Conservation (phyloP, 2,797 vertebrate species). For the Nasua narica region DNA sequence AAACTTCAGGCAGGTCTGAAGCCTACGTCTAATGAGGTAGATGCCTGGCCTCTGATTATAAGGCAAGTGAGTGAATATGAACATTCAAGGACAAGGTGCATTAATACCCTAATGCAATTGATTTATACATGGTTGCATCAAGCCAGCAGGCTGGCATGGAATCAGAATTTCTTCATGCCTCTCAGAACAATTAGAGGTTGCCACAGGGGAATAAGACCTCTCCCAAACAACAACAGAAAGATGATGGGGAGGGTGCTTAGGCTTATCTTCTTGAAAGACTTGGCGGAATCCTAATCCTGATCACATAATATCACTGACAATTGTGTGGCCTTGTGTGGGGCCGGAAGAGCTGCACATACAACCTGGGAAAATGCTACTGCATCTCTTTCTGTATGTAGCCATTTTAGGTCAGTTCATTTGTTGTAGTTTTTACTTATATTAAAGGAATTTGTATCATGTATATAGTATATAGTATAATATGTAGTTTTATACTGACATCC, state of each 20-base stretch:
- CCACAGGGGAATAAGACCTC: not conserved
- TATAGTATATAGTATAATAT: no score
- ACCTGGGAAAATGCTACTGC: not conserved
- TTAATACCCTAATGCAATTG: constrained; percentile 30
- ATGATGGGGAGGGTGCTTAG: not conserved
- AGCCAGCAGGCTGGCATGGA: not conserved
- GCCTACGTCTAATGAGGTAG: not conserved
- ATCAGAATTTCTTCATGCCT: constrained; percentile 34
- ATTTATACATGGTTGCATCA: constrained; percentile 24
- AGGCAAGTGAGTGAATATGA: constrained; percentile 3
- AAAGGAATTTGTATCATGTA: not conserved
- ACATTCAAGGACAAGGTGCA: constrained; percentile 1
- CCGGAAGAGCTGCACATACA: not conserved
- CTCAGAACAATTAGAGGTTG: constrained; percentile 21
- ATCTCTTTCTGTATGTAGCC: not conserved
- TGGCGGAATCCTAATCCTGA: not conserved
- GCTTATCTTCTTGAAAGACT: not conserved
- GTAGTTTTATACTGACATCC: not conserved
- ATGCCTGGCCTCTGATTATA: not conserved
- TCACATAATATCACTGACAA: not conserved
- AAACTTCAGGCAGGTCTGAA: not conserved
- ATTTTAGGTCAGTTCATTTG: not conserved
- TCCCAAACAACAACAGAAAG: not conserved
- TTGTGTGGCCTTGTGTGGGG: not conserved
- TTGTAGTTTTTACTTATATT: not conserved